phyloP scores from a whole-genome alignment of 1,140 invertebrate genomes.

The Temnothorax longispinosus region DNA sequence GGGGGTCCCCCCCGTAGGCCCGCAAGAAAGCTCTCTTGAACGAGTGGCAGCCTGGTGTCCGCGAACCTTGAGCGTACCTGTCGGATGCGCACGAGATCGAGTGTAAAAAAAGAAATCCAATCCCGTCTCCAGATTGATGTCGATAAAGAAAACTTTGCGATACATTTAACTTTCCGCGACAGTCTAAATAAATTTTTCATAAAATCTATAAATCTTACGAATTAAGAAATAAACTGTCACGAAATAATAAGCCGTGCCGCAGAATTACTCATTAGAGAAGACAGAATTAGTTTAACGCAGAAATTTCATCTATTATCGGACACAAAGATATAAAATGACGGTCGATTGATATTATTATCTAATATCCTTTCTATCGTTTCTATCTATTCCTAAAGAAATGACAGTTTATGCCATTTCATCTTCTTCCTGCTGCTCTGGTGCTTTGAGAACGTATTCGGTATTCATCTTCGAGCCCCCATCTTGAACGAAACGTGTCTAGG shows the following conservation, averaged over 20 bases:
- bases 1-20: constrained; percentile 44
- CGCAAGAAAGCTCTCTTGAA: constrained; percentile 77
- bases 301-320: not conserved
- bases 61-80: constrained; percentile 76
- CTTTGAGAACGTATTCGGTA: constrained; percentile 74
- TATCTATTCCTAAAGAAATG: not conserved
- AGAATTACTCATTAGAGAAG: too few relatives aligned
- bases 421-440: constrained; percentile 65
- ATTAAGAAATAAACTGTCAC: not conserved
- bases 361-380: not conserved
- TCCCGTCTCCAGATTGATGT: not conserved
- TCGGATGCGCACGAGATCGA: constrained; percentile 48
- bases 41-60: constrained; percentile 79
- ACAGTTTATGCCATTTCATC: not conserved
- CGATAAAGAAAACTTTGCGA: not conserved
- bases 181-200: not conserved
- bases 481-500: constrained; percentile 66
- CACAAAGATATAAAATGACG: not conserved
- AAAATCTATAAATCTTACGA: not conserved
- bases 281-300: not conserved
- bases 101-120: not conserved
- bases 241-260: not conserved
- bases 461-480: constrained; percentile 68
- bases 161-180: not conserved
- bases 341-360: not conserved